phyloP scores from a whole-genome alignment of 1,140 invertebrate species.

The Paraescarpia echinospica region DNA sequence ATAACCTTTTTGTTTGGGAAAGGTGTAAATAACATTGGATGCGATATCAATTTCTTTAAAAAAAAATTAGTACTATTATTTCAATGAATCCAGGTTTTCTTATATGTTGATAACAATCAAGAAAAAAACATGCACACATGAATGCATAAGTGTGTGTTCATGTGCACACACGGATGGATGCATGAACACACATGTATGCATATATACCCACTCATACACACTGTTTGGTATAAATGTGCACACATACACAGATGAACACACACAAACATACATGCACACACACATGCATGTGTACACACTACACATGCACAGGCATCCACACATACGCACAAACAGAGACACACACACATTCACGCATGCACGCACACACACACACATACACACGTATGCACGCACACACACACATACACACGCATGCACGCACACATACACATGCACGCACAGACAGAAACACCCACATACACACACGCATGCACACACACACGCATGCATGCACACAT shows the following conservation, averaged over 20 bases:
- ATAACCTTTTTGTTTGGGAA: not conserved
- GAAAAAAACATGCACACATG: not conserved
- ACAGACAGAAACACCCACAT: not conserved
- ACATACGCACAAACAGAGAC: conserved; percentile 17
- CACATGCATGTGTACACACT: conserved; percentile 10
- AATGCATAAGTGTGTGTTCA: not conserved
- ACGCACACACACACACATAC: conserved; percentile 15
- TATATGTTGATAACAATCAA: not conserved
- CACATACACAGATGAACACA: not conserved
- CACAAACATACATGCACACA: conserved; percentile 15
- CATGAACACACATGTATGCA: not conserved
- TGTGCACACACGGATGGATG: not conserved
- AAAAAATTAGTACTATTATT: too few relatives aligned
- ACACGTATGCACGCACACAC: conserved; percentile 10
- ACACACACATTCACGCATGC: not conserved
- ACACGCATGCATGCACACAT: not conserved
- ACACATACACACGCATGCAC: conserved; percentile 10
- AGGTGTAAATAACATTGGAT: not conserved
- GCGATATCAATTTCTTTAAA: not conserved
- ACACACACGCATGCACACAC: conserved; percentile 16
- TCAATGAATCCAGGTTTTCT: too few relatives aligned
- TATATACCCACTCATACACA: too few relatives aligned
- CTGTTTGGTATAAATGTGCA: too few relatives aligned
- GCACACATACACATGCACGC: not conserved
- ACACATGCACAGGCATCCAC: conserved; percentile 18